These are phyloP conservation scores for Chrysoperla carnea DNA, from an alignment of 1,140 invertebrate species.

Conservation along the genomic window DNA sequence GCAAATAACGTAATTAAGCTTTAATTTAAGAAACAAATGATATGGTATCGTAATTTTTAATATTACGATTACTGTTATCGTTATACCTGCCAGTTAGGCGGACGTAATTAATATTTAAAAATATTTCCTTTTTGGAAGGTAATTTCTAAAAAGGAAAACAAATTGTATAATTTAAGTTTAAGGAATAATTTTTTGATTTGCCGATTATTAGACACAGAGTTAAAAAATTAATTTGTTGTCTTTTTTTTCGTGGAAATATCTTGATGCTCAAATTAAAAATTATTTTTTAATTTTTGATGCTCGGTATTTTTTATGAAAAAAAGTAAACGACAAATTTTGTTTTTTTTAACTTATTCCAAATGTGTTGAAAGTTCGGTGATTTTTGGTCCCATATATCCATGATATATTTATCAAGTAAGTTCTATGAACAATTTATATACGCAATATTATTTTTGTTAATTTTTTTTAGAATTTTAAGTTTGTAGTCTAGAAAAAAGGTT, in stretches of 20 bases:
- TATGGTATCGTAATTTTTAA: no score
- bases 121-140: conserved; percentile 19
- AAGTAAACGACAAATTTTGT: background rate
- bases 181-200: no score
- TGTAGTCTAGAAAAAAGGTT: no score
- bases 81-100: conserved; percentile 12
- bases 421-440: conserved; percentile 60
- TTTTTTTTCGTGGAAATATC: background rate
- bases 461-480: no score
- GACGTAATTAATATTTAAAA: conserved; percentile 1
- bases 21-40: background rate
- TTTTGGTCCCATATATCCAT: conserved; percentile 90
- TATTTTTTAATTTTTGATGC: conserved; percentile 11
- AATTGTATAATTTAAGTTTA: no score
- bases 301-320: conserved; percentile 6
- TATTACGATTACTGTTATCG: background rate
- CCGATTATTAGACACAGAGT: no score
- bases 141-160: conserved; percentile 19
- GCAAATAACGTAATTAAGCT: background rate
- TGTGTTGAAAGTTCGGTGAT: conserved; percentile 41
- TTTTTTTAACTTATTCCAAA: background rate
- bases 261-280: conserved; percentile 12
- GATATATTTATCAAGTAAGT: conserved; percentile 84
- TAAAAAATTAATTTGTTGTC: no score
- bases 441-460: no score